phyloP scores from a whole-genome alignment of 1,140 invertebrate species.

The Marisa cornuarietis region DNA sequence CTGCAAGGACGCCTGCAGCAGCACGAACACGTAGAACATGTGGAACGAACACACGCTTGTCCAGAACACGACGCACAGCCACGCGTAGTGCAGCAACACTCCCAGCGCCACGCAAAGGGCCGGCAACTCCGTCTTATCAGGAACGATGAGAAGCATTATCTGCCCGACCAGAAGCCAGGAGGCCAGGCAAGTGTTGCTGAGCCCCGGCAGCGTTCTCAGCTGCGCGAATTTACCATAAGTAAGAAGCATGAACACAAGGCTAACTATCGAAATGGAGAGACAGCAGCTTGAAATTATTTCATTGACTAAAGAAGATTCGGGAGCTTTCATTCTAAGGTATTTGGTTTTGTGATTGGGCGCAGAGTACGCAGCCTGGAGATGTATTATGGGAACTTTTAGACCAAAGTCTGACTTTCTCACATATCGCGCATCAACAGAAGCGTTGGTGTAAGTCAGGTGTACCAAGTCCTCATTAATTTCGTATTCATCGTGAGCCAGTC shows the following conservation, averaged over 20 bases:
- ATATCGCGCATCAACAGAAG: neutral
- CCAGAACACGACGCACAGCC: slow-evolving; percentile 93
- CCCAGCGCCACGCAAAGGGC: slow-evolving; percentile 70
- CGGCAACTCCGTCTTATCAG: slow-evolving; percentile 3
- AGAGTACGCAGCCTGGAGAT: neutral
- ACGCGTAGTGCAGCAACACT: slow-evolving; percentile 87
- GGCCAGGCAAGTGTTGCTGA: slow-evolving; percentile 46
- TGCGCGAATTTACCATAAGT: slow-evolving; percentile 41
- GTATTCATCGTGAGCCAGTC: slow-evolving; percentile 2
- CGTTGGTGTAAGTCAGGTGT: slow-evolving; percentile 1
- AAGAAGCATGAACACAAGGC: slow-evolving; percentile 37
- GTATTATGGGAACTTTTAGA: neutral
- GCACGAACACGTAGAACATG: slow-evolving; percentile 68
- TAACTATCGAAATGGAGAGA: slow-evolving; percentile 36
- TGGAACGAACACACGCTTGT: slow-evolving; percentile 87
- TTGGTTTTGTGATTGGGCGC: neutral
- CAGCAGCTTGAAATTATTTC: slow-evolving; percentile 25
- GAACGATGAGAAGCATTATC: slow-evolving; percentile 12
- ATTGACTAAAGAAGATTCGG: neutral
- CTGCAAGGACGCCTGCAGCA: slow-evolving; percentile 13
- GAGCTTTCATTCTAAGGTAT: neutral
- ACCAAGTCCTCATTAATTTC: neutral
- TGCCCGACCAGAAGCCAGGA: slow-evolving; percentile 43
- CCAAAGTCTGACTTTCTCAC: neutral
- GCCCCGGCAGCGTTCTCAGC: slow-evolving; percentile 46